Evolutionary conservation across 2,797 vertebrate genomes (phyloP).

Genomic region (Sparus aurata): DNA sequence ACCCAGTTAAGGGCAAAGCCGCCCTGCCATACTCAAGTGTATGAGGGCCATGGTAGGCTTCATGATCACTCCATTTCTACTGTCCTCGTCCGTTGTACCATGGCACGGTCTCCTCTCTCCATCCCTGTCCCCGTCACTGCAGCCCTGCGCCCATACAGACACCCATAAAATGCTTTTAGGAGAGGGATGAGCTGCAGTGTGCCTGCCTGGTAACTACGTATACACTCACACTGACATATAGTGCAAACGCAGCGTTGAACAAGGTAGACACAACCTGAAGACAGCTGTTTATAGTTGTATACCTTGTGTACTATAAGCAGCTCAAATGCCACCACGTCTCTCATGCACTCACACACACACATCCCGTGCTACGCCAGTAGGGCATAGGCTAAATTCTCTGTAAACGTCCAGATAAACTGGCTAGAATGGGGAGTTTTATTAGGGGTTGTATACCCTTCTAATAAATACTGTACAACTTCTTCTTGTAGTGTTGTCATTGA

Average conservation of each 20-base stretch:
- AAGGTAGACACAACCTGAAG: conserved; percentile 60
- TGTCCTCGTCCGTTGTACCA: conserved; percentile 37
- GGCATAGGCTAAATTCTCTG: conserved; percentile 54
- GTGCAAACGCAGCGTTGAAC: conserved; percentile 54
- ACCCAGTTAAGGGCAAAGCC: conserved; percentile 83
- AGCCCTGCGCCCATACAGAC: conserved; percentile 77
- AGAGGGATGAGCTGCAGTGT: conserved; percentile 77
- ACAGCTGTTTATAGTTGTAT: conserved; percentile 34
- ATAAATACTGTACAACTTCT: conserved; percentile 47
- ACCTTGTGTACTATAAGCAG: conserved; percentile 37
- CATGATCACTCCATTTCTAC: conserved; percentile 27
- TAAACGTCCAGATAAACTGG: conserved; percentile 34
- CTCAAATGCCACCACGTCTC: conserved; percentile 25
- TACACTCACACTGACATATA: conserved; percentile 55
- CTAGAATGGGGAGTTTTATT: conserved; percentile 49
- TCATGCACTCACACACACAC: conserved; percentile 39
- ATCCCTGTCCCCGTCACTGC: conserved; percentile 71
- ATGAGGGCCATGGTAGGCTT: conserved; percentile 54
- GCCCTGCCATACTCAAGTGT: conserved; percentile 57
- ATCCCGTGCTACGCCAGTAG: conserved; percentile 53
- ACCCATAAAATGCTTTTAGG: conserved; percentile 79
- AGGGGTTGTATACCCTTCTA: conserved; percentile 25
- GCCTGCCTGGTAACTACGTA: conserved; percentile 56
- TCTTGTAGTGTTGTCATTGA: conserved; percentile 44
- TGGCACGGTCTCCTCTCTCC: conserved; percentile 46